Evolutionary conservation across 2,113 vertebrate genomes (phyloP).

Genomic region (Probosciger aterrimus): DNA sequence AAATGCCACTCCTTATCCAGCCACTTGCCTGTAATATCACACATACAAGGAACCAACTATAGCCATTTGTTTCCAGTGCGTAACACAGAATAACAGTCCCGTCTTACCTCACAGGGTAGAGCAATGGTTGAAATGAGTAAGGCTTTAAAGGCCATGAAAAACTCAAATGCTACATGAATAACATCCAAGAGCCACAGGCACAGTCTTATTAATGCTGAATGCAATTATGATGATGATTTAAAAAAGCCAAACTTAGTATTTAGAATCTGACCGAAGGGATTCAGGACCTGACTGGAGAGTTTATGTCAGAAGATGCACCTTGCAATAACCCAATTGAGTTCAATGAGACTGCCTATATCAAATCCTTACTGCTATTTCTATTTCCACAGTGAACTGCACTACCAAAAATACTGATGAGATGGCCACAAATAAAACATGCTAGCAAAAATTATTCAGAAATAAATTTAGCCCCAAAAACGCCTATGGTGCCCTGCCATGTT

Average conservation of each 20-base stretch:
- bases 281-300: neutral
- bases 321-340: neutral
- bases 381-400: neutral
- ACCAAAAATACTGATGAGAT: neutral
- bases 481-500: neutral
- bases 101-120: neutral
- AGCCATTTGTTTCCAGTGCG: neutral
- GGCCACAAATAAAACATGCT: neutral
- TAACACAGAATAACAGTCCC: neutral
- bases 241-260: neutral
- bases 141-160: neutral
- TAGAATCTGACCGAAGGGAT: neutral
- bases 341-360: neutral
- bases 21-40: neutral
- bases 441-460: neutral
- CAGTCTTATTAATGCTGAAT: neutral
- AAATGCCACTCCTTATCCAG: neutral
- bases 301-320: neutral
- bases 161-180: neutral
- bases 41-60: accelerated
- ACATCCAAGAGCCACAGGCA: neutral
- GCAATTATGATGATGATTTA: neutral
- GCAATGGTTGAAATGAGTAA: neutral
- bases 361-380: neutral
- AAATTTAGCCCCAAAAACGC: neutral